Evolutionary conservation across 1,140 invertebrate genomes (phyloP).

Genomic region (Reticulitermes speratus): DNA sequence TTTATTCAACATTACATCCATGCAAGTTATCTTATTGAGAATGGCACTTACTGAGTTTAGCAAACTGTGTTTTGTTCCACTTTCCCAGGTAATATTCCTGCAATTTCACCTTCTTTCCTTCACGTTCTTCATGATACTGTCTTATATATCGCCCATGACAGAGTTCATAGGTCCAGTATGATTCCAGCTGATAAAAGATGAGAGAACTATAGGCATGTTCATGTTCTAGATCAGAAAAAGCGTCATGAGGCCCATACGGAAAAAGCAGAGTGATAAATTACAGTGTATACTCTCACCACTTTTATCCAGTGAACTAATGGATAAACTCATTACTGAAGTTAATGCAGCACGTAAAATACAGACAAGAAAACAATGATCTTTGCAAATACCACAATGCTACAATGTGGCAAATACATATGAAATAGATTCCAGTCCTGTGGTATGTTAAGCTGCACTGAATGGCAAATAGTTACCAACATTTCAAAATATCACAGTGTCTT

Average conservation of each 20-base stretch:
- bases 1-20: no score
- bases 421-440: no score
- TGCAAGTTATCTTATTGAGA: no score
- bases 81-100: slow-evolving; percentile 82
- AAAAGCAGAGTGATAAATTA: slow-evolving; percentile 5
- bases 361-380: no score
- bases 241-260: not conserved
- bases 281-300: not conserved
- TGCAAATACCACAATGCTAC: no score
- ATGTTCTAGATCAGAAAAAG: not conserved
- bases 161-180: slow-evolving; percentile 97
- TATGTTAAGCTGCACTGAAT: no score
- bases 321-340: slow-evolving; percentile 23
- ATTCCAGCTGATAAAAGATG: slow-evolving; percentile 67
- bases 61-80: slow-evolving; percentile 59
- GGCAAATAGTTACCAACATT: no score
- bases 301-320: not conserved
- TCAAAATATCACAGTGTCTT: no score
- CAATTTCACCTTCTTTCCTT: slow-evolving; percentile 75
- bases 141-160: slow-evolving; percentile 88
- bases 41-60: slow-evolving; percentile 47
- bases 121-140: slow-evolving; percentile 94
- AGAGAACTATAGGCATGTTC: not conserved
- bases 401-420: no score
- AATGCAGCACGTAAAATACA: no score